Conservation (phyloP, 2,888 invertebrate genomes). For the Luperina nickerlii region DNA sequence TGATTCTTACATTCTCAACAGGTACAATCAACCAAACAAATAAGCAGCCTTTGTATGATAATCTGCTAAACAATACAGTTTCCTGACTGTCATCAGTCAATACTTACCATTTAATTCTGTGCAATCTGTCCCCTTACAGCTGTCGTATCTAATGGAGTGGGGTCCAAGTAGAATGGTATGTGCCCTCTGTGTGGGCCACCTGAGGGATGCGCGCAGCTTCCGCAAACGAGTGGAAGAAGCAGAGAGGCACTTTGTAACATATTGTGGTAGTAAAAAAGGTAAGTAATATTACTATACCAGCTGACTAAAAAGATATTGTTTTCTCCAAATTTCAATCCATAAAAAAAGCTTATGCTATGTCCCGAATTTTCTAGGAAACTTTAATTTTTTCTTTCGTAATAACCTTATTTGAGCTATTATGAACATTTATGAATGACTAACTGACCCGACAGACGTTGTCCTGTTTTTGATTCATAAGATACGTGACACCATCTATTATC, state of each 20-base stretch:
- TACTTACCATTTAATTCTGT: neutral
- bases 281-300: slow-evolving; percentile 55
- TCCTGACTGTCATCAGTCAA: neutral
- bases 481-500: too few species aligned
- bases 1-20: neutral
- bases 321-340: neutral
- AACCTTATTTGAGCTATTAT: neutral
- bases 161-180: slow-evolving; percentile 75
- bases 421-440: too few species aligned
- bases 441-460: too few species aligned
- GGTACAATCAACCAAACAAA: slow-evolving; percentile 1
- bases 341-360: neutral
- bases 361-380: neutral
- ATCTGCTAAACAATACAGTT: neutral
- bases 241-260: slow-evolving; percentile 70
- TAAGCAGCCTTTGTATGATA: neutral
- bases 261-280: slow-evolving; percentile 69
- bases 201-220: slow-evolving; percentile 74
- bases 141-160: slow-evolving; percentile 71
- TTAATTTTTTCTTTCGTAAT: neutral
- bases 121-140: slow-evolving; percentile 50
- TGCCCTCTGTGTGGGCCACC: slow-evolving; percentile 70
- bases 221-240: slow-evolving; percentile 73
- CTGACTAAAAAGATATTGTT: too few species aligned
- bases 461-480: too few species aligned